Percentiles rank a stretch among this genome's conserved stretches.
These are phyloP conservation scores for Drosophila busckii DNA, from an alignment of 1,140 invertebrate species.

Conservation along the genomic window DNA sequence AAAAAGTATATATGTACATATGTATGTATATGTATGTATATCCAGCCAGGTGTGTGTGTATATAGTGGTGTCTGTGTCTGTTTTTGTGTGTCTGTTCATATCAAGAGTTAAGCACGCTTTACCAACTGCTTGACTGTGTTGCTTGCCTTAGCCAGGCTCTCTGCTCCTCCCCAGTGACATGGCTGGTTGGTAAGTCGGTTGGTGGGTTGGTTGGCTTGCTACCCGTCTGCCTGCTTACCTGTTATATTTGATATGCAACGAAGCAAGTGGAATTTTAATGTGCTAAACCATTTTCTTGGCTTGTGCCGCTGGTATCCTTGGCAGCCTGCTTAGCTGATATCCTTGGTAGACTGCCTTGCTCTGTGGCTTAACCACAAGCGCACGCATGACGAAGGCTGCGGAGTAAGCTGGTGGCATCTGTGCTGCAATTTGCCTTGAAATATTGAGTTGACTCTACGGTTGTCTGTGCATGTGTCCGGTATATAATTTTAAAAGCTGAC, in stretches of 20 bases:
- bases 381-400: slow-evolving; percentile 14
- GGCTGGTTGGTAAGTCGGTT: too few species aligned
- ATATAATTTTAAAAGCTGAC: slow-evolving; percentile 23
- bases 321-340: slow-evolving; percentile 17
- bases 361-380: slow-evolving; percentile 35
- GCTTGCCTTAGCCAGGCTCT: neutral
- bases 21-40: neutral
- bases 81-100: slow-evolving; percentile 15
- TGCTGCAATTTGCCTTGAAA: slow-evolving; percentile 45
- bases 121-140: slow-evolving; percentile 3
- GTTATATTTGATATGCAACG: slow-evolving; percentile 73
- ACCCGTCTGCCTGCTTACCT: slow-evolving; percentile 33
- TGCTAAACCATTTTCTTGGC: slow-evolving; percentile 70
- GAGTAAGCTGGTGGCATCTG: slow-evolving; percentile 24
- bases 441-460: slow-evolving; percentile 27
- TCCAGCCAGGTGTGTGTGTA: slow-evolving; percentile 17
- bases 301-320: slow-evolving; percentile 24
- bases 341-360: neutral
- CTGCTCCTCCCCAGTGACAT: slow-evolving; percentile 10
- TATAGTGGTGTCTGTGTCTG: slow-evolving; percentile 7
- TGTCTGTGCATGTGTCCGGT: slow-evolving; percentile 1
- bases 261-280: slow-evolving; percentile 76
- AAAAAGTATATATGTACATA: slow-evolving; percentile 9
- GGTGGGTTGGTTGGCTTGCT: too few species aligned
- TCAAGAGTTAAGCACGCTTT: slow-evolving; percentile 51